Percentiles rank a stretch among this genome's conserved stretches.
These are phyloP conservation scores for Cataglyphis cursor DNA, from an alignment of 2,888 invertebrate genomes.

Conservation along the genomic window DNA sequence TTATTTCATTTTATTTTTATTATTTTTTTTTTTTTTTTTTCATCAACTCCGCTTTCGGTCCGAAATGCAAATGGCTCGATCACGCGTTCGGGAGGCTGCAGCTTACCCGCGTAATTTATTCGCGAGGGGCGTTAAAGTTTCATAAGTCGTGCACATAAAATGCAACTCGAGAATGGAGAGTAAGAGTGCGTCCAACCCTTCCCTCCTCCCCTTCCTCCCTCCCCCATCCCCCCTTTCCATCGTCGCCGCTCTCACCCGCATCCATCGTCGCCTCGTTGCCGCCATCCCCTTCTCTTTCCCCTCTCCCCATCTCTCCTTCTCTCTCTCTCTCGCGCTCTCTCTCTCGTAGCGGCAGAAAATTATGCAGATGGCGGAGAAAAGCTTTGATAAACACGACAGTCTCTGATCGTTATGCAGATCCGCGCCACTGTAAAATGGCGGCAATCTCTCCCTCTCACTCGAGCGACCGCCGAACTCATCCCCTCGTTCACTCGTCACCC, in stretches of 20 bases:
- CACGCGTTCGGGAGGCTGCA: constrained; percentile 69
- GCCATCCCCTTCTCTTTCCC: neutral
- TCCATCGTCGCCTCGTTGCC: constrained; percentile 50
- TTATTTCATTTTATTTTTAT: neutral
- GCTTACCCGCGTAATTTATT: constrained; percentile 80
- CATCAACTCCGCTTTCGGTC: constrained; percentile 64
- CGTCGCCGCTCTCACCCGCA: neutral
- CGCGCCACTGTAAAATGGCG: constrained; percentile 86
- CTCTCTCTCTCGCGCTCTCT: neutral
- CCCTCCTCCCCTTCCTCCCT: constrained; percentile 9
- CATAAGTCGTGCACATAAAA: constrained; percentile 84
- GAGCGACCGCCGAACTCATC: constrained; percentile 68
- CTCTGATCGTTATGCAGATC: constrained; percentile 87
- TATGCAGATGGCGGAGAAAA: constrained; percentile 87
- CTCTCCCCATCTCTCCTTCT: neutral
- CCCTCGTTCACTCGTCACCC: constrained; percentile 63
- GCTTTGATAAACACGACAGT: constrained; percentile 87
- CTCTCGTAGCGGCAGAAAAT: constrained; percentile 83
- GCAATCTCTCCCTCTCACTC: constrained; percentile 84
- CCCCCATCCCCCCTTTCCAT: constrained; percentile 11
- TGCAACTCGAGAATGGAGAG: constrained; percentile 77
- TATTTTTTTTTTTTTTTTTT: constrained; percentile 49
- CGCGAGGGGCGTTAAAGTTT: constrained; percentile 82
- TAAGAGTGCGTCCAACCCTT: constrained; percentile 67
- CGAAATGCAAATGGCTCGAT: constrained; percentile 76